Evolutionary conservation across 2,797 vertebrate species (phyloP).

Genomic region (Scomberomorus guttatus): DNA sequence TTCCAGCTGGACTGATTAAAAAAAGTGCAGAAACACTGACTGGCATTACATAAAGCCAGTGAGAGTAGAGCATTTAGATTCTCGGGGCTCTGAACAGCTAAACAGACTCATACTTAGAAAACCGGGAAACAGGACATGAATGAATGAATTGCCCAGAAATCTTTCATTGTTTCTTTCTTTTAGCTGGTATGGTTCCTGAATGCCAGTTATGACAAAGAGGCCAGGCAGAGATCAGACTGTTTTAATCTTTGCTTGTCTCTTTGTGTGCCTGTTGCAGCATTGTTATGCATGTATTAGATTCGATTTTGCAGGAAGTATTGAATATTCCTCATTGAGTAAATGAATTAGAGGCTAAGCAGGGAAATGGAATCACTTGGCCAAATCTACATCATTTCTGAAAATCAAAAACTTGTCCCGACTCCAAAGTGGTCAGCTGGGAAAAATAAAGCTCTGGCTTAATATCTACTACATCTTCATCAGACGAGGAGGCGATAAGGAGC

Average conservation of each 20-base stretch:
- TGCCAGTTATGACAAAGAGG: not conserved
- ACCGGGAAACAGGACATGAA: not conserved
- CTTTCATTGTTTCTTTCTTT: not conserved
- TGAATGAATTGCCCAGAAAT: not conserved
- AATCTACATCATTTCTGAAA: not conserved
- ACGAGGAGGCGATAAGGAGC: not conserved
- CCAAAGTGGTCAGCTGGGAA: not conserved
- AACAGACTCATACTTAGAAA: not conserved
- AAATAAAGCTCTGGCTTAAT: not conserved
- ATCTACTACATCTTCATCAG: not conserved
- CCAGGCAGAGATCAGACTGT: not conserved
- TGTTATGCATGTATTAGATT: not conserved
- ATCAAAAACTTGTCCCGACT: not conserved
- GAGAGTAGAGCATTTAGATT: not conserved
- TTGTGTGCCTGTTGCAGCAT: not conserved
- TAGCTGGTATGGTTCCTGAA: not conserved
- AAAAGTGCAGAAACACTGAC: not conserved
- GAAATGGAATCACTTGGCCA: not conserved
- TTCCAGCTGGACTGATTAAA: slow-evolving; percentile 4
- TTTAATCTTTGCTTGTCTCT: not conserved
- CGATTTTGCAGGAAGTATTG: not conserved
- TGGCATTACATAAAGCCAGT: not conserved
- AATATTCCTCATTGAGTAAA: not conserved
- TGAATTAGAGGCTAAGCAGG: not conserved
- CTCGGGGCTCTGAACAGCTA: not conserved